Percentiles rank a stretch among this genome's conserved stretches.
Evolutionary conservation across 1,140 invertebrate genomes (phyloP).

Genomic region (Coptotermes formosanus): DNA sequence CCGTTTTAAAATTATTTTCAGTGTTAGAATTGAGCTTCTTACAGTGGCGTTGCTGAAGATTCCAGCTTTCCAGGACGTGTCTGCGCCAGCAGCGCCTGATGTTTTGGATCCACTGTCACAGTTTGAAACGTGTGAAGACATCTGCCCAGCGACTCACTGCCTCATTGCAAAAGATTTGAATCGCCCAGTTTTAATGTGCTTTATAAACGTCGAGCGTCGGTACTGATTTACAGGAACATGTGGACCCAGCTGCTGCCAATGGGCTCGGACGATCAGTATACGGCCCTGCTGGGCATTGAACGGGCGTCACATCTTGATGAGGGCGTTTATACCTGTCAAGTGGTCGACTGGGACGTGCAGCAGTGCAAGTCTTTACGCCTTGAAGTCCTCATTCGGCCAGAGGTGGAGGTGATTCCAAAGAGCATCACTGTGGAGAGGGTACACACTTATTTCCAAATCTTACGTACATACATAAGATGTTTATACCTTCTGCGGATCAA

Average conservation of each 20-base stretch:
- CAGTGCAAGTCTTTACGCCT: constrained; percentile 69
- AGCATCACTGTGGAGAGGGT: constrained; percentile 55
- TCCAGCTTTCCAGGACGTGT: no score
- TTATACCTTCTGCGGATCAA: no score
- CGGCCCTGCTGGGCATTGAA: constrained; percentile 65
- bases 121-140: no score
- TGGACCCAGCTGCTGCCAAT: constrained; percentile 52
- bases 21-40: no score
- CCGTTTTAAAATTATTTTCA: no score
- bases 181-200: background rate
- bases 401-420: constrained; percentile 68
- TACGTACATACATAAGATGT: no score
- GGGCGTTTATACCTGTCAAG: constrained; percentile 70
- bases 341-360: constrained; percentile 69
- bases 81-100: no score
- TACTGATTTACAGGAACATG: constrained; percentile 45
- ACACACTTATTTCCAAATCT: no score
- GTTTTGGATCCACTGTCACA: no score
- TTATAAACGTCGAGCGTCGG: background rate
- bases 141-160: no score
- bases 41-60: no score
- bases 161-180: no score
- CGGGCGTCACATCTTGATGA: constrained; percentile 64
- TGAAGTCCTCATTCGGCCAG: constrained; percentile 63
- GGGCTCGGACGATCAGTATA: constrained; percentile 64